phyloP scores from a whole-genome alignment of 2,888 invertebrate species.

The Sarcophaga carnaria region DNA sequence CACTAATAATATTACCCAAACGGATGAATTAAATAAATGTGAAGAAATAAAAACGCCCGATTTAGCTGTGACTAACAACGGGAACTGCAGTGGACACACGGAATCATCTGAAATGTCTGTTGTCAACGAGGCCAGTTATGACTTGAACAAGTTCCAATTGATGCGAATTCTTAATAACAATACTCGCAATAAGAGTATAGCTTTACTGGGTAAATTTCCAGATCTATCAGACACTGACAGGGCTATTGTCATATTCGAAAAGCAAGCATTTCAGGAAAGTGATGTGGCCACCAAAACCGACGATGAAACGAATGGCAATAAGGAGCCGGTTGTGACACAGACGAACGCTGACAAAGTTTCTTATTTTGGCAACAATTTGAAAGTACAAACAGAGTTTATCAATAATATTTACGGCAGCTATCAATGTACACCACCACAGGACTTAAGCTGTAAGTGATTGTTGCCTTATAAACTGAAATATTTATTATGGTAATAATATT shows the following conservation, averaged over 20 bases:
- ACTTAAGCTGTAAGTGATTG: constrained; percentile 84
- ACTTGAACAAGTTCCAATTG: constrained; percentile 87
- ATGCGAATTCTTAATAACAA: constrained; percentile 88
- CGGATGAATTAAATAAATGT: background rate
- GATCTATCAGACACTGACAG: constrained; percentile 82
- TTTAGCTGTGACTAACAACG: background rate
- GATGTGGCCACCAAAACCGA: constrained; percentile 71
- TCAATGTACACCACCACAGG: constrained; percentile 85
- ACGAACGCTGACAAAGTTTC: constrained; percentile 60
- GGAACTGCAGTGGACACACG: background rate
- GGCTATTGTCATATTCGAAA: constrained; percentile 90
- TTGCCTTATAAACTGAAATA: background rate
- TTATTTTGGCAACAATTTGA: constrained; percentile 85
- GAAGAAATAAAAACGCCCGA: background rate
- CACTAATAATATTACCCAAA: constrained; percentile 1
- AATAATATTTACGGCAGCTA: constrained; percentile 94
- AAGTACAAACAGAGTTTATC: constrained; percentile 86
- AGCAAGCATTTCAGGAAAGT: constrained; percentile 87
- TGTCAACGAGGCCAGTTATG: constrained; percentile 70
- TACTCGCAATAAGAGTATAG: constrained; percentile 87
- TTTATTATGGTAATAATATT: background rate
- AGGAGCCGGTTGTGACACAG: background rate
- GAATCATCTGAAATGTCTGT: background rate
- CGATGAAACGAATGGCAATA: constrained; percentile 28
- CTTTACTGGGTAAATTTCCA: constrained; percentile 86